Base-by-base conservation (phyloP, 2,888 invertebrate genomes). In the Ashinkailepas kermadecensis region DNA sequence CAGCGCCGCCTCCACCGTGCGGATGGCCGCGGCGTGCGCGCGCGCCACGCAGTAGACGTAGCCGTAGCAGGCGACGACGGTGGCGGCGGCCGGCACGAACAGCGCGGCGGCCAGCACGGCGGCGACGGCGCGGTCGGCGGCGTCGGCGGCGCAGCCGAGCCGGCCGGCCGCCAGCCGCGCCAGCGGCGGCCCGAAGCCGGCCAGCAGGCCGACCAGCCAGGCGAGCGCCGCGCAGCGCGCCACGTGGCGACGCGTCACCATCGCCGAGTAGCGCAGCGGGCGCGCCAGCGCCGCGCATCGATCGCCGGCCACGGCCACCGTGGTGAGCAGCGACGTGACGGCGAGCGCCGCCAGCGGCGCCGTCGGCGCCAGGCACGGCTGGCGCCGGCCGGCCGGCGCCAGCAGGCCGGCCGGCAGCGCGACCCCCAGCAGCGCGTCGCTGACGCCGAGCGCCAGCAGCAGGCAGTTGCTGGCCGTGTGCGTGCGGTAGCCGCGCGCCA, bases 21-120 rank as follows among this genome's bases (percentile, higher is more conserved):
- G 90, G 84, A 91, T 91, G 65, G 91, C 91, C 78, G 90, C 87
- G 21, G 91, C 91, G 85, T 92, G 91, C 82, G 90, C 90, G 82
- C 91, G 87, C 21, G 92, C 92, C 59, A 92, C 90, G 82, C 90
- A 87, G 86, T 91, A 91, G 83, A 92, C 90, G 87, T 91, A 91
- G 84, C 89, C 89, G 87, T 92, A 92, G 86, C 91, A 91, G 78
- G 89, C 88, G 78, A 91, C 86, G 15, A 91, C 88, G 56, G 90
- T 88, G 67, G 90, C 85, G 21, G 90, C 90, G 83, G 91, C 90
- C 9, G 92, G 92, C 54, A 90, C 89, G 87, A 91, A 91, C 78
- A 92, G 90, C 54, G 90, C 90, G 84, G 89, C 88, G 83, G 91
- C 89, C 87, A 90, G 88, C 85, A 91, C 89, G 82, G 90, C 88